phyloP scores from a whole-genome alignment of 2,888 invertebrate genomes.

The Parnassius glacialis region DNA sequence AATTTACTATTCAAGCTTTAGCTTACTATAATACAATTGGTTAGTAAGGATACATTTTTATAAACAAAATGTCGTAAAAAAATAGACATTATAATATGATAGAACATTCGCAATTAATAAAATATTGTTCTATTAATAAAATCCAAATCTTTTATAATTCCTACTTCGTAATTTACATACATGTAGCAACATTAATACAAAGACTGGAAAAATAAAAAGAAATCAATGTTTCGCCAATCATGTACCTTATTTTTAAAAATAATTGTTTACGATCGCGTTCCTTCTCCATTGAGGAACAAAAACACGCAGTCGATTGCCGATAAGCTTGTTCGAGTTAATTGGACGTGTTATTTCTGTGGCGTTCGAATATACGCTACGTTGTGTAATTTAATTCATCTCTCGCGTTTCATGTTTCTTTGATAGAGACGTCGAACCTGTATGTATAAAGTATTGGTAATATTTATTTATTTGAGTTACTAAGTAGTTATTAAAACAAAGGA shows the following conservation, averaged over 20 bases:
- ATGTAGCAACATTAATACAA: background rate
- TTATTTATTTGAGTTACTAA: too few relatives aligned
- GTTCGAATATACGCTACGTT: constrained; percentile 26
- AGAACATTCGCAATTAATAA: too few relatives aligned
- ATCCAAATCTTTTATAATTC: too few relatives aligned
- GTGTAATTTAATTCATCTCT: constrained; percentile 27
- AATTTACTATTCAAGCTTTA: too few relatives aligned
- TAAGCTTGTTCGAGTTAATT: constrained; percentile 39
- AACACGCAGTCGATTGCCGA: constrained; percentile 34
- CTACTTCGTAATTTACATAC: too few relatives aligned
- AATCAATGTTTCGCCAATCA: constrained; percentile 25
- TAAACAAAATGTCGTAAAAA: too few relatives aligned
- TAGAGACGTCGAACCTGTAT: background rate
- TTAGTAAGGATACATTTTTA: too few relatives aligned
- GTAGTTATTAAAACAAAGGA: too few relatives aligned
- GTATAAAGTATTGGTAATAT: background rate
- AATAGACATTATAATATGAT: too few relatives aligned
- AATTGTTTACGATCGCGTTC: constrained; percentile 8
- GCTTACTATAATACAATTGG: too few relatives aligned
- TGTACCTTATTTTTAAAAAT: constrained; percentile 20
- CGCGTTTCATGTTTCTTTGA: background rate
- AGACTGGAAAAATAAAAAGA: background rate
- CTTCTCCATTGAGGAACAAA: constrained; percentile 25
- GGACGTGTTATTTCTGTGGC: constrained; percentile 31
- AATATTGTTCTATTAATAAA: too few relatives aligned